These are phyloP conservation scores for Tenthredo mesomela DNA, from an alignment of 2,888 invertebrate species.

Conservation along the genomic window DNA sequence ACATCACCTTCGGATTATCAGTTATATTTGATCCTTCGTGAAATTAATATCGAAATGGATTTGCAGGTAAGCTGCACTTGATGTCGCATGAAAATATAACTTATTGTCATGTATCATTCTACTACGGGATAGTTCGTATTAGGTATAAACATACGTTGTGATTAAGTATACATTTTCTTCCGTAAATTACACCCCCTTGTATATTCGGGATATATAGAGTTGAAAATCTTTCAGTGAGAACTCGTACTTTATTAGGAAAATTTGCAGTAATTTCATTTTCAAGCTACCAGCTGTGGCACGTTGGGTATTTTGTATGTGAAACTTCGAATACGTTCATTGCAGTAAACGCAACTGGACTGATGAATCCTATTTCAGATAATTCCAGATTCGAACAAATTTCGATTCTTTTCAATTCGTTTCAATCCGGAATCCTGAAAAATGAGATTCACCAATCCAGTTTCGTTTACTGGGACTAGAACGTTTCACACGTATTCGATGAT, in stretches of 20 bases:
- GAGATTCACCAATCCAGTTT: no score
- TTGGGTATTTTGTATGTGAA: background rate
- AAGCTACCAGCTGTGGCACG: background rate
- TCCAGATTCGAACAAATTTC: no score
- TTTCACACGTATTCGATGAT: background rate
- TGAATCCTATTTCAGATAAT: no score
- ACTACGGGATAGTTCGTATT: no score
- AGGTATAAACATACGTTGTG: no score
- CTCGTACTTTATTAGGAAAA: background rate
- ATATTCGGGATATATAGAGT: background rate
- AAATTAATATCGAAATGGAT: background rate
- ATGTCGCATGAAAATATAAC: background rate
- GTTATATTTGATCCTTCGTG: background rate
- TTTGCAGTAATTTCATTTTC: background rate
- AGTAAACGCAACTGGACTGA: no score
- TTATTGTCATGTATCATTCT: background rate
- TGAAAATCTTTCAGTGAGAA: background rate
- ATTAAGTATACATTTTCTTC: no score
- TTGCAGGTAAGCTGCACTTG: background rate
- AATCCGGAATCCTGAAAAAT: no score
- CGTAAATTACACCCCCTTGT: no score
- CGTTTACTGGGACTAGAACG: no score
- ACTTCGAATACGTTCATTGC: background rate
- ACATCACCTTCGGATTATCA: no score
- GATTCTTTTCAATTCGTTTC: no score